These are phyloP conservation scores for Anguilla marmorata DNA, from an alignment of 2,797 vertebrate species.

Conservation along the genomic window DNA sequence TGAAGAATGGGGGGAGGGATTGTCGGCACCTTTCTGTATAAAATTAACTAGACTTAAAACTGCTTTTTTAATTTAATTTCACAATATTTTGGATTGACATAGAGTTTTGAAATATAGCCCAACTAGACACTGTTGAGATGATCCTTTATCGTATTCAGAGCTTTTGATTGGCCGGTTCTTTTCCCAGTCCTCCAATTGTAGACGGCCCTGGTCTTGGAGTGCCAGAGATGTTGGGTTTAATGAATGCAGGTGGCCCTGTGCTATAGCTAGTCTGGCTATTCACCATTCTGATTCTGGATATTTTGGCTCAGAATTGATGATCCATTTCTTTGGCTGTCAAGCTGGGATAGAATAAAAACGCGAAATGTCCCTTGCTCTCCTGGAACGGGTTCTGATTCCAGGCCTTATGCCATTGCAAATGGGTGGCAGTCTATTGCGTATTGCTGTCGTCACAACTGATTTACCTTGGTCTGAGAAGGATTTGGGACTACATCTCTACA, in stretches of 20 bases:
- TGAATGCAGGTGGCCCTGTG: neutral
- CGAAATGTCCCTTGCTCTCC: neutral
- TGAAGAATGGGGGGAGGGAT: conserved; percentile 66
- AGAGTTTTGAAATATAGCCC: conserved; percentile 99
- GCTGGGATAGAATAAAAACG: neutral
- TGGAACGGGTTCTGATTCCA: too few species aligned
- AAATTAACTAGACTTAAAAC: conserved; percentile 87
- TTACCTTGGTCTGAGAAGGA: conserved; percentile 64
- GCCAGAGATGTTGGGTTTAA: conserved; percentile 45
- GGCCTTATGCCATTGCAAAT: conserved; percentile 25
- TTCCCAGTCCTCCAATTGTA: conserved; percentile 18
- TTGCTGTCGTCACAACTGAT: neutral
- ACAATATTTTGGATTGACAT: conserved; percentile 76
- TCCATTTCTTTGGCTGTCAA: neutral
- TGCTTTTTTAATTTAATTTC: conserved; percentile 77
- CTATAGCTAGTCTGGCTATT: neutral
- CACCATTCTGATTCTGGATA: neutral
- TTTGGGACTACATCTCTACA: conserved; percentile 81
- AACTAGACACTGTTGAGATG: conserved; percentile 92
- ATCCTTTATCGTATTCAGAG: conserved; percentile 69
- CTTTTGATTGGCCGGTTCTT: conserved; percentile 35
- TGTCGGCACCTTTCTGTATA: conserved; percentile 19
- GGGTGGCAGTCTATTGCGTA: conserved; percentile 46
- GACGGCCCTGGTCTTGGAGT: conserved; percentile 58
- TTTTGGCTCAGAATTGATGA: neutral